Evolutionary conservation across 1,140 invertebrate genomes (phyloP), one percentile per base, ranked within the genome.

Genomic region (Cherax destructor): DNA sequence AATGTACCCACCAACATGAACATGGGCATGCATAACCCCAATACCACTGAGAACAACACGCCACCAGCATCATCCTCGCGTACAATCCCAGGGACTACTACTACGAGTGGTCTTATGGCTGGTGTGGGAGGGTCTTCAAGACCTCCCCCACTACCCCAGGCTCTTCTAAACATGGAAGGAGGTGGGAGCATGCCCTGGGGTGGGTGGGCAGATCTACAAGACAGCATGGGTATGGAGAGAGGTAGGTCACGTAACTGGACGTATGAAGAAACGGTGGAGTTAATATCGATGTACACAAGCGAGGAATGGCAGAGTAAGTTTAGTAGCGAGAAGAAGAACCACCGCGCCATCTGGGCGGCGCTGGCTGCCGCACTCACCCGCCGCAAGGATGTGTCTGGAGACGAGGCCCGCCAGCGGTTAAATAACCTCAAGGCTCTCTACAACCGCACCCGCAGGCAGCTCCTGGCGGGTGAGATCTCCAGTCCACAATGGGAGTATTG

Each of bases 301-400:
- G 92, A 92, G 76, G 92, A 93, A 50, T 93, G 92, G 92, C 92
- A 93, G 85, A 80, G 76, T 50, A 93, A 93, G 86, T 93, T 93
- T 83, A 90, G 88, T 52, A 93, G 88, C 88, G 92, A 93, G 81
- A 92, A 93, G 88, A 93, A 93, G 86, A 93, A 93, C 88, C 92
- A 93, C 87, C 87, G 92, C 9, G 92, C 91, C 79, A 93, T 93
- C 79, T 93, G 92, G 92, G 91, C 91, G 4, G 65, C 88, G 69
- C 88, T 93, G 16, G 91, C 92, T 0, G 92, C 72, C 52, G 92
- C 89, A n/a, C 88, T 93, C 30, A 92, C 88, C 30, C 88, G 89
- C 24, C 83, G 92, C 11, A 92, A 93, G 72, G 92, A 92, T 65
- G 92, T 93, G 69, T 91, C 92, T 1, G 92, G 92, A 13, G 92